A percentile compares a stretch with the other conserved stretches of the same genome.
Conservation (phyloP, 2,113 vertebrate genomes). For the Pionites leucogaster region DNA sequence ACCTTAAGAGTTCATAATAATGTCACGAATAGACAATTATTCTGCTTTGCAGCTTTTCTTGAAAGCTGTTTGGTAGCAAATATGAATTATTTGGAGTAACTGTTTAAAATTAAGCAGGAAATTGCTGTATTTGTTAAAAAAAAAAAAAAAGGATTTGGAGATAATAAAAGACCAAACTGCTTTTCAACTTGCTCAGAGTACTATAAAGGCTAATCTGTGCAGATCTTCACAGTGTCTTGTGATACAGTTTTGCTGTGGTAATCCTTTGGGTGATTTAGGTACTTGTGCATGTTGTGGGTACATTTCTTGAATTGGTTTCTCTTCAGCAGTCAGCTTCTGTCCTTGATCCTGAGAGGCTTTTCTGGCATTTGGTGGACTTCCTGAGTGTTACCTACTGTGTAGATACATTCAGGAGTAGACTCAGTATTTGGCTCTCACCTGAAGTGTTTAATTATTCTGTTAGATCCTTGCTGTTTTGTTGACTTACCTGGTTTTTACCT, state of each 20-base stretch:
- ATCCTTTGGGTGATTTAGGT: neutral
- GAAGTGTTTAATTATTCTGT: neutral
- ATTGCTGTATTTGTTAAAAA: neutral
- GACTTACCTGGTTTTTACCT: neutral
- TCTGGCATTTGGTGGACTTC: neutral
- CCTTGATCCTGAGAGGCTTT: neutral
- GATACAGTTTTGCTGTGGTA: neutral
- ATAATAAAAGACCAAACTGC: neutral
- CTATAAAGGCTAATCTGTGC: neutral
- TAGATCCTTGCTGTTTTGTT: neutral
- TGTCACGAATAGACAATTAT: neutral
- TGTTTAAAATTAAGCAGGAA: neutral
- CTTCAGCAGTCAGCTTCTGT: neutral
- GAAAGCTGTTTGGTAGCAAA: neutral
- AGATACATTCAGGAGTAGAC: neutral
- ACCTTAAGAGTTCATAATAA: neutral
- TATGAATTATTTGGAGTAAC: neutral
- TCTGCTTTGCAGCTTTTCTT: neutral
- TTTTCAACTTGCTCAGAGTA: neutral
- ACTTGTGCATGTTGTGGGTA: neutral
- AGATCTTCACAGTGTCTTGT: neutral
- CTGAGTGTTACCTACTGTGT: neutral
- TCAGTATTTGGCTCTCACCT: neutral
- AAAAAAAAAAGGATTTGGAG: neutral
- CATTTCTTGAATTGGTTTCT: neutral